These are phyloP conservation scores for Tubulanus polymorphus DNA, from an alignment of 2,888 invertebrate genomes.

Conservation along the genomic window DNA sequence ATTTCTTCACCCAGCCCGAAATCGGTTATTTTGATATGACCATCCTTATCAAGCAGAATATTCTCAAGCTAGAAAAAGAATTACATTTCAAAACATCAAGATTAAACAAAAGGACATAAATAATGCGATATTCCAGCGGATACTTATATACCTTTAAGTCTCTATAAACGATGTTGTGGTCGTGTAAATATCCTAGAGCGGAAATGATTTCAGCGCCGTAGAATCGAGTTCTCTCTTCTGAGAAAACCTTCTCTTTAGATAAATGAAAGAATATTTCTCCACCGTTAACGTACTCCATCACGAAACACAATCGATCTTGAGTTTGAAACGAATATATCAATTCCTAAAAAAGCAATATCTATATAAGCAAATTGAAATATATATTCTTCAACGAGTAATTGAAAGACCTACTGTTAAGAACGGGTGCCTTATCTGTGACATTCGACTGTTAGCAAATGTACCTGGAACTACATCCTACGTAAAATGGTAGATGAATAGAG, in stretches of 20 bases:
- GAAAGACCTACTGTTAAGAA: conserved; percentile 84
- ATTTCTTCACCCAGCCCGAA: conserved; percentile 99
- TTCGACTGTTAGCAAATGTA: conserved; percentile 96
- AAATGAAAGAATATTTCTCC: conserved; percentile 99
- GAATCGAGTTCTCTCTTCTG: conserved; percentile 92
- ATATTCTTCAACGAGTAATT: not conserved
- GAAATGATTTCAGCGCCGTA: conserved; percentile 99
- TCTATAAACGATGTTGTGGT: conserved; percentile 92
- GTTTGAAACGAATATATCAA: conserved; percentile 99
- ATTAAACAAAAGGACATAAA: too few relatives aligned
- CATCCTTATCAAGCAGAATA: conserved; percentile 94
- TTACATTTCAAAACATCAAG: too few relatives aligned
- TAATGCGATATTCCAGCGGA: too few relatives aligned
- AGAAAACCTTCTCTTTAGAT: conserved; percentile 83
- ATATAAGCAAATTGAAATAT: too few relatives aligned
- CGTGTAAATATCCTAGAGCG: conserved; percentile 87
- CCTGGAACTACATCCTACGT: conserved; percentile 99
- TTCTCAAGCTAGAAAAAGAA: conserved; percentile 76
- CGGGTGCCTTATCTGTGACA: conserved; percentile 93
- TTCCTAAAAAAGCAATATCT: conserved; percentile 76
- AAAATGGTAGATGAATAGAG: too few relatives aligned
- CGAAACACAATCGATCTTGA: conserved; percentile 95
- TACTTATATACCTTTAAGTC: conserved; percentile 73
- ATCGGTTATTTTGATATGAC: conserved; percentile 99
- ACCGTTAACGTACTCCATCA: conserved; percentile 99